Evolutionary conservation across 1,140 invertebrate species (phyloP).

Genomic region (Neodiprion virginianus): DNA sequence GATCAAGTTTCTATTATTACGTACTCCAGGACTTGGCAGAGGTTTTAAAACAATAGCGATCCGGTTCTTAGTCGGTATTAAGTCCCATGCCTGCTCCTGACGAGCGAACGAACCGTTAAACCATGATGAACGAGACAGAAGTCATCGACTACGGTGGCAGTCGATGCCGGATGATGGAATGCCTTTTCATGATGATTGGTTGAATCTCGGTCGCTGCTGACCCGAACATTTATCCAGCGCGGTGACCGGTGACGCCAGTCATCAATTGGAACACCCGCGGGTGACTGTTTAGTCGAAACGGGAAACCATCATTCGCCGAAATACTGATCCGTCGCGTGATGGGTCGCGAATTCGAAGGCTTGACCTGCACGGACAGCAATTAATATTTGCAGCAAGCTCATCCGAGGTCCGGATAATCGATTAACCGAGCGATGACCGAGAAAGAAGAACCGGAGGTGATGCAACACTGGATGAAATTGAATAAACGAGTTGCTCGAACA

Average conservation of each 20-base stretch:
- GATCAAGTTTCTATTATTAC: no score
- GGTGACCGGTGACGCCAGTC: constrained; percentile 54
- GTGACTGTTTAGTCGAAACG: not conserved
- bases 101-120: no score
- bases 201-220: constrained; percentile 40
- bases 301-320: constrained; percentile 1
- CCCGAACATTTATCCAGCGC: constrained; percentile 55
- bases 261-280: constrained; percentile 47
- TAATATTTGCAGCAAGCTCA: not conserved
- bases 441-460: not conserved
- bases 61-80: no score
- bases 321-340: not conserved
- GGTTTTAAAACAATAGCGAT: no score
- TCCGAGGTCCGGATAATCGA: not conserved
- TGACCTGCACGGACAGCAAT: not conserved
- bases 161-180: constrained; percentile 46
- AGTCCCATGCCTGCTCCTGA: no score
- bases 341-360: not conserved
- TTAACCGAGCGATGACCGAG: not conserved
- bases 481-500: constrained; percentile 1
- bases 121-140: not conserved
- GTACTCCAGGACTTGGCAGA: no score
- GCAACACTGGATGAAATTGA: not conserved
- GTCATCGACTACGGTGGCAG: constrained; percentile 14
- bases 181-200: constrained; percentile 54